These are phyloP conservation scores for Taxidea taxus DNA, from an alignment of 2,113 vertebrate species.

Conservation along the genomic window DNA sequence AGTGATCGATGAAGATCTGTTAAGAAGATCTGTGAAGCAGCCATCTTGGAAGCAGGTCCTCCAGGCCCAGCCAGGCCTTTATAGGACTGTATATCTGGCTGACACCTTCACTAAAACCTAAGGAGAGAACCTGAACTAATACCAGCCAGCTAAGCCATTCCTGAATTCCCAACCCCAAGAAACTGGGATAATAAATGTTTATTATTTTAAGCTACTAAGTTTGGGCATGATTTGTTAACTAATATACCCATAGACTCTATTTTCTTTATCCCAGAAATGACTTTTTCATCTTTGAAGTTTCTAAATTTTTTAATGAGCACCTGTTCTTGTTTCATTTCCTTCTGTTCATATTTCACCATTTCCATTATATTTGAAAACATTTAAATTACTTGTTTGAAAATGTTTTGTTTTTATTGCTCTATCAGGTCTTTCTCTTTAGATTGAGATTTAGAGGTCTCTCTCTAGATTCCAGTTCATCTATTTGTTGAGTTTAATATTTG, in stretches of 20 bases:
- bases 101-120: neutral
- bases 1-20: too few relatives aligned
- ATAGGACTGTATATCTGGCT: neutral
- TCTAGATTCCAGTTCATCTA: neutral
- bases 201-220: neutral
- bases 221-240: neutral
- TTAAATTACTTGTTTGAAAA: neutral
- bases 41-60: neutral
- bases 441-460: too few relatives aligned
- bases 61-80: neutral
- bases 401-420: neutral
- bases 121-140: neutral
- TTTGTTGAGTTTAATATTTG: slow-evolving; percentile 34
- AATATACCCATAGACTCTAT: neutral
- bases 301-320: neutral
- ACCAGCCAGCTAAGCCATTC: neutral
- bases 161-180: neutral
- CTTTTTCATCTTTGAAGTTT: slow-evolving; percentile 13
- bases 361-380: neutral
- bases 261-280: neutral
- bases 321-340: neutral
- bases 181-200: neutral
- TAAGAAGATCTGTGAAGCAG: neutral
- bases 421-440: slow-evolving; percentile 26
- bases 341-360: neutral